Evolutionary conservation across 2,888 invertebrate species (phyloP).

Genomic region (Blastobasis lacticolella): DNA sequence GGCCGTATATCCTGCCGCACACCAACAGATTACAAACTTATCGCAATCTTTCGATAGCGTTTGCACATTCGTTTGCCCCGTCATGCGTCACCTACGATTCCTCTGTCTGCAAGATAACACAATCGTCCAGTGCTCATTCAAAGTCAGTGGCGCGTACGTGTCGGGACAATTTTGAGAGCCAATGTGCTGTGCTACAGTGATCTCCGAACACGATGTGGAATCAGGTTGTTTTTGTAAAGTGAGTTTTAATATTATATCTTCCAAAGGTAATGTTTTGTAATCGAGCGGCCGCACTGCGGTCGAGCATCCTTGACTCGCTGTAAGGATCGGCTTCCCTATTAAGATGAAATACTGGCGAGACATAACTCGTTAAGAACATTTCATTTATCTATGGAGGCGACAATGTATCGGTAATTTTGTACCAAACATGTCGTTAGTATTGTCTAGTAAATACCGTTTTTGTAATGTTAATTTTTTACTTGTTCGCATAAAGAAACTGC

Average conservation of each 20-base stretch:
- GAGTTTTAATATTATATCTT: conserved; percentile 14
- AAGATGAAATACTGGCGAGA: neutral
- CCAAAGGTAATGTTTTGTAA: conserved; percentile 2
- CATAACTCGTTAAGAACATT: no score
- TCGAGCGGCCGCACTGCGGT: conserved; percentile 22
- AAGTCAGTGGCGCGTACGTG: conserved; percentile 11
- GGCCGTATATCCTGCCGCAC: conserved; percentile 20
- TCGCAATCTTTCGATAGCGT: conserved; percentile 27
- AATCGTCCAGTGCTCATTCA: no score
- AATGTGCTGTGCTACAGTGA: conserved; percentile 10
- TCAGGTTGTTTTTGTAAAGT: conserved; percentile 53
- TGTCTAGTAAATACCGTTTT: no score
- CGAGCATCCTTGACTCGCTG: conserved; percentile 14
- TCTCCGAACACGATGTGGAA: conserved; percentile 39
- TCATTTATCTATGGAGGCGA: no score
- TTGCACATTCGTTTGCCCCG: conserved; percentile 15
- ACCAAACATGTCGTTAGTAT: no score
- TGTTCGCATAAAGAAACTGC: no score
- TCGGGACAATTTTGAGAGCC: no score
- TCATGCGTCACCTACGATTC: neutral
- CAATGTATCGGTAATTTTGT: no score
- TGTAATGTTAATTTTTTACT: no score
- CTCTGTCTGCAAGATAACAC: no score
- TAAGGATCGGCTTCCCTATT: neutral
- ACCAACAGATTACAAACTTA: conserved; percentile 24